phyloP scores from a whole-genome alignment of 2,797 vertebrate species.

The Sebastes hubbsi region DNA sequence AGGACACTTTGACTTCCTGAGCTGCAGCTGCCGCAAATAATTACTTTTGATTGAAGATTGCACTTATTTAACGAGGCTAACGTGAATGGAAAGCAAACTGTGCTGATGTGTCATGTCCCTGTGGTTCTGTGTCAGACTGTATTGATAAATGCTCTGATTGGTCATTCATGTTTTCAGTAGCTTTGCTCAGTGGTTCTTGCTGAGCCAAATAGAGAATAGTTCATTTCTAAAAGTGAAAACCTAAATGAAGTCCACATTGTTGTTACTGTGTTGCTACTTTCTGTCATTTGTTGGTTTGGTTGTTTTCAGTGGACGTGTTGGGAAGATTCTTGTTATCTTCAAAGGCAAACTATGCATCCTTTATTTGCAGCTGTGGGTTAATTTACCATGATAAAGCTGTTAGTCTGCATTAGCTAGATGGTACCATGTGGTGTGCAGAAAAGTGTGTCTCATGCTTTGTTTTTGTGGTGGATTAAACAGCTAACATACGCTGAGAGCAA shows the following conservation, averaged over 20 bases:
- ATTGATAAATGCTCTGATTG: neutral
- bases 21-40: neutral
- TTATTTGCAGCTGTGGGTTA: neutral
- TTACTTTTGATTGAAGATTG: neutral
- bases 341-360: neutral
- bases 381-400: constrained; percentile 33
- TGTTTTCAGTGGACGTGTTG: neutral
- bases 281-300: neutral
- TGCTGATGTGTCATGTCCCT: neutral
- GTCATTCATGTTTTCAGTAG: too few relatives aligned
- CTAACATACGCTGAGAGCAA: constrained; percentile 24
- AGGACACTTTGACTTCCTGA: neutral
- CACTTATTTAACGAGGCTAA: neutral
- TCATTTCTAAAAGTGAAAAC: neutral
- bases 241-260: constrained; percentile 47
- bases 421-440: constrained; percentile 54
- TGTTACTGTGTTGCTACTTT: neutral
- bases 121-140: neutral
- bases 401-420: constrained; percentile 50
- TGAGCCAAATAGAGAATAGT: neutral
- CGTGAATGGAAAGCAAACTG: neutral
- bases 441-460: constrained; percentile 27
- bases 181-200: too few relatives aligned
- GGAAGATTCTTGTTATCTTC: neutral
- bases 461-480: constrained; percentile 34